Base-by-base conservation (phyloP, 2,113 vertebrate genomes). In the Mola mola region DNA sequence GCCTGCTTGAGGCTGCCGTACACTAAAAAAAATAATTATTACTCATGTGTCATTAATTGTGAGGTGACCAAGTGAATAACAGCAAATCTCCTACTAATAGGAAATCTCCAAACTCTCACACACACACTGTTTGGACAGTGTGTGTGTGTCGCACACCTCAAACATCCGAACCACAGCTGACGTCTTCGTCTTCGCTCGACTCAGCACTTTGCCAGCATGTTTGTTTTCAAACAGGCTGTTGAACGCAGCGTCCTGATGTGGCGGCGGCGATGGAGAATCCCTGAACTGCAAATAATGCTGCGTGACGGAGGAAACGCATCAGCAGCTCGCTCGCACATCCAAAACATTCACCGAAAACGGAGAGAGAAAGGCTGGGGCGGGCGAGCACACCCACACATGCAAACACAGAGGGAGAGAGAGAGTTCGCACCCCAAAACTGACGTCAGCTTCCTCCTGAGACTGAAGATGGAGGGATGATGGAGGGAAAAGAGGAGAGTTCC, bases 241-340 rank as follows among this genome's bases (percentile, higher is more conserved):
- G 43, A 38, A 28, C 3, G 25, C 25, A 46, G 63, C 50, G 8
- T 52, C 65, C 33, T 46, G 58, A 15, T 36, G 48, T 34, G 0
- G 57, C 3, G 20, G 25, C 8, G 41, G 34, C 0, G 34, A 13
- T 42, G 61, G 74, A 82, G 76, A 72, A 87, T 81, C 80, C 85
- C 72, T 42, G 20, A 43, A 55, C 72, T 55, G 60, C 51, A 74
- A 73, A 80, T 67, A 60, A 59, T 77, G 46, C 71, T 51, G 73
- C 12, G 78, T 77, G 82, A 85, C 69, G 66, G 63, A 76, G 79
- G 58, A 74, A 10, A 48, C 0, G 25, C 63, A 50, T 66, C 83
- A 1, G 36, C 53, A 20, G 28, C 52, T 56, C 17, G 11, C 20
- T 36, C 42, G 15, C 66, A n/a, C n/a, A n/a, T 57, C 59, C 57